These are phyloP conservation scores for Drosophila emarginata DNA, from an alignment of 2,888 invertebrate genomes.

Conservation along the genomic window DNA sequence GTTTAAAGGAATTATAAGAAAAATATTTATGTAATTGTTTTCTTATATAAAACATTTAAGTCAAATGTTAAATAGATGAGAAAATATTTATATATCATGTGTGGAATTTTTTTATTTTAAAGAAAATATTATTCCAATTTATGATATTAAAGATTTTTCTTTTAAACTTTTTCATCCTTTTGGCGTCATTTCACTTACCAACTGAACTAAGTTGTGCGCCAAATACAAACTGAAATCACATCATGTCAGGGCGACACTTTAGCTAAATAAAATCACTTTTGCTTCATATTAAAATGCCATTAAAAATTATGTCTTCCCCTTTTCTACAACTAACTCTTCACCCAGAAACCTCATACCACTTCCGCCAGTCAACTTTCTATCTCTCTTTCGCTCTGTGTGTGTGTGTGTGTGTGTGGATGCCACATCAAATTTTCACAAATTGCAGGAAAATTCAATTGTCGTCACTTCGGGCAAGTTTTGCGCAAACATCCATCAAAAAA, in stretches of 20 bases:
- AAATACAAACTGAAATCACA: conserved; percentile 32
- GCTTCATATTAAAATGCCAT: conserved; percentile 58
- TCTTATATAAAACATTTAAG: too few relatives aligned
- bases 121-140: too few relatives aligned
- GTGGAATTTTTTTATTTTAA: too few relatives aligned
- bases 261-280: conserved; percentile 67
- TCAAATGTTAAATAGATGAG: too few relatives aligned
- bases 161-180: background rate
- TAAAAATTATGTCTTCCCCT: conserved; percentile 57
- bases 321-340: background rate
- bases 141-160: background rate
- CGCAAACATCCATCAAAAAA: conserved; percentile 57
- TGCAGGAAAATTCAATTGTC: conserved; percentile 60
- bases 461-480: conserved; percentile 54
- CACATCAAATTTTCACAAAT: conserved; percentile 64
- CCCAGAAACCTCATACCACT: background rate
- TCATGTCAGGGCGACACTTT: conserved; percentile 23
- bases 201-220: conserved; percentile 6
- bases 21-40: too few relatives aligned
- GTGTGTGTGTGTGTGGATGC: conserved; percentile 24
- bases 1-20: too few relatives aligned
- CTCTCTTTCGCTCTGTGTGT: background rate
- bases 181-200: background rate
- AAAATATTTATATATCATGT: too few relatives aligned
- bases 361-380: background rate